Percentiles rank a stretch among this genome's conserved stretches.
Evolutionary conservation across 2,888 invertebrate genomes (phyloP).

Genomic region (Mechanitis messenoides): DNA sequence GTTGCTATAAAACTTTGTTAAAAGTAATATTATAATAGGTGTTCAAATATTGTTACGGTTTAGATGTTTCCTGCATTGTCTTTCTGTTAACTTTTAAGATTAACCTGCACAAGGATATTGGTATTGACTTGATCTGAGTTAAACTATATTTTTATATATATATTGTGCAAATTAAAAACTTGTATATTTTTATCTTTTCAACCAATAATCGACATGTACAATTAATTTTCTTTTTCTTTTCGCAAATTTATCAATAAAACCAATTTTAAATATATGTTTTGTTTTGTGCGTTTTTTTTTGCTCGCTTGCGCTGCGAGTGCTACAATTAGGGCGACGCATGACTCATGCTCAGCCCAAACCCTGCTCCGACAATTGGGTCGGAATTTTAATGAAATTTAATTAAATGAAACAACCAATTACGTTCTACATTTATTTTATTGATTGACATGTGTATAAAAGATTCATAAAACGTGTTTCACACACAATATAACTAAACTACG

Average conservation of each 20-base stretch:
- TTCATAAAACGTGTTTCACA: constrained; percentile 60
- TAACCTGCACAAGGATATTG: constrained; percentile 75
- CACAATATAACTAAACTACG: constrained; percentile 39
- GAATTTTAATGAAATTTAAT: constrained; percentile 69
- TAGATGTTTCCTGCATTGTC: constrained; percentile 69
- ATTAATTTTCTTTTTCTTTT: constrained; percentile 68
- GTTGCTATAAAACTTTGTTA: constrained; percentile 70
- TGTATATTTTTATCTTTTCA: constrained; percentile 74
- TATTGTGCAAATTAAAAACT: constrained; percentile 70
- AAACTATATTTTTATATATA: constrained; percentile 75
- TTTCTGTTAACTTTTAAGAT: constrained; percentile 69
- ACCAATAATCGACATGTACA: constrained; percentile 76
- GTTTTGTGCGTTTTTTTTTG: constrained; percentile 31
- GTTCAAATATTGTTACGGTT: constrained; percentile 75
- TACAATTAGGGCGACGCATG: constrained; percentile 30
- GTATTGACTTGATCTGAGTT: constrained; percentile 74
- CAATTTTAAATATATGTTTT: constrained; percentile 66
- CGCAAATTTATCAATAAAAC: constrained; percentile 75
- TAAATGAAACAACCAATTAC: constrained; percentile 68
- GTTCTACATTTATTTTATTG: constrained; percentile 71
- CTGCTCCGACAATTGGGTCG: constrained; percentile 59
- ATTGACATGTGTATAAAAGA: constrained; percentile 58
- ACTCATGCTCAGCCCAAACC: constrained; percentile 46
- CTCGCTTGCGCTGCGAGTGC: constrained; percentile 9
- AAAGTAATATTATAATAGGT: constrained; percentile 70